These are phyloP conservation scores for Ochotona princeps DNA, from an alignment of 2,113 vertebrate genomes.

Conservation along the genomic window DNA sequence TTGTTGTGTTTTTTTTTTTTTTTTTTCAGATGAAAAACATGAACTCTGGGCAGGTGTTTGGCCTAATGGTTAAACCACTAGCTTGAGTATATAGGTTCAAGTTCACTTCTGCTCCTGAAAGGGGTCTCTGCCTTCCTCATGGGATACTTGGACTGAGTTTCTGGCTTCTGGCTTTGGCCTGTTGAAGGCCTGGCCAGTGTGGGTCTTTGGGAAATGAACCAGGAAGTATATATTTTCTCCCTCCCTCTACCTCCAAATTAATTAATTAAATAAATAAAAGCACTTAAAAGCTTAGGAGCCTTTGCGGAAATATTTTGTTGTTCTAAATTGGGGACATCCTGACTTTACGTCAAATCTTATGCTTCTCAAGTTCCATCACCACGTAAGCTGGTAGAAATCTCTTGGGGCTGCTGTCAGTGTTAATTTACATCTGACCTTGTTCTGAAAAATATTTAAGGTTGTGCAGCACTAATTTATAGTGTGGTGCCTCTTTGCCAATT, in stretches of 20 bases:
- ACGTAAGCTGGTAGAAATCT: conserved; percentile 34
- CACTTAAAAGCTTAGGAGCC: background rate
- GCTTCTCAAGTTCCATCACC: conserved; percentile 49
- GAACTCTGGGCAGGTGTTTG: background rate
- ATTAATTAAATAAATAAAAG: no score
- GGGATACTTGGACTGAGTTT: no score
- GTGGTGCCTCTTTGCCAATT: conserved; percentile 34
- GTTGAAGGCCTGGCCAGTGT: no score
- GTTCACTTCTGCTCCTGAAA: no score
- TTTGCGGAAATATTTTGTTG: conserved; percentile 45
- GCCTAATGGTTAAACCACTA: no score
- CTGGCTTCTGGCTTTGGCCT: no score
- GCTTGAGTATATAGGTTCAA: no score
- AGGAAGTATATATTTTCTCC: no score
- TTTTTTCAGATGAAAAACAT: conserved; percentile 61
- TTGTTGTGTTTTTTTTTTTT: no score
- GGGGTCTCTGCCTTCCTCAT: no score
- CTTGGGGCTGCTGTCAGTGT: conserved; percentile 31
- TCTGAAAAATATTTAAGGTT: conserved; percentile 63
- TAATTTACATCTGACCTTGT: conserved; percentile 70
- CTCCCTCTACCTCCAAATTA: no score
- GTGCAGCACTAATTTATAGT: conserved; percentile 51
- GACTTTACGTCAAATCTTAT: conserved; percentile 43
- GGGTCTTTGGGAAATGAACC: no score
- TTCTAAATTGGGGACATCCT: conserved; percentile 55